These are phyloP conservation scores for Sapayoa aenigma DNA, from an alignment of 2,113 vertebrate species.

Conservation along the genomic window DNA sequence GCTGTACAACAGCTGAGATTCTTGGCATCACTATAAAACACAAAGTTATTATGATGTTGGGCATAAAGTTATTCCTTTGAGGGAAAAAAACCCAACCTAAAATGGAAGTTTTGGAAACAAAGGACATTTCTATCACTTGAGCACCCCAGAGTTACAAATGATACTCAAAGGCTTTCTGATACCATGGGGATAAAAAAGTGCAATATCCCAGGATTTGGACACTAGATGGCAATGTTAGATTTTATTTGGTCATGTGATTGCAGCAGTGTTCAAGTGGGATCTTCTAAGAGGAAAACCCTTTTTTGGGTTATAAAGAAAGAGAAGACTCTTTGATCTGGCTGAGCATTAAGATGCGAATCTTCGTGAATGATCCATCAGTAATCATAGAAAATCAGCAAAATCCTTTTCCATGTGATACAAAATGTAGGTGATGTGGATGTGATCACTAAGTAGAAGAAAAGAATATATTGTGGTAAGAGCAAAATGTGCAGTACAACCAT, in stretches of 20 bases:
- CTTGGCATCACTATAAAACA: not conserved
- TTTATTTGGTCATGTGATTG: constrained; percentile 61
- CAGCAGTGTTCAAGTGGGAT: not conserved
- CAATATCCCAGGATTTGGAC: not conserved
- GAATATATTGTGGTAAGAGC: not conserved
- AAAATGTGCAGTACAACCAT: not conserved
- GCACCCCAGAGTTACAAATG: not conserved
- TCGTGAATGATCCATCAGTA: not conserved
- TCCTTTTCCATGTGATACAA: not conserved
- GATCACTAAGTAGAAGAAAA: not conserved
- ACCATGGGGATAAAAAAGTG: not conserved
- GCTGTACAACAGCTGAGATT: not conserved
- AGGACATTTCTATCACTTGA: not conserved
- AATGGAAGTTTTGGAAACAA: not conserved
- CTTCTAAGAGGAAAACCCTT: not conserved
- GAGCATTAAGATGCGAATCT: not conserved
- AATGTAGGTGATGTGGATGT: not conserved
- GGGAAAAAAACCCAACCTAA: not conserved
- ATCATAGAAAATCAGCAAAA: not conserved
- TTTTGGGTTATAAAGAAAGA: not conserved
- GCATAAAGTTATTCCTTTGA: not conserved
- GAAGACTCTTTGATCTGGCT: not conserved
- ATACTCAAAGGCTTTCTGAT: not conserved
- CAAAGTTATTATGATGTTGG: not conserved
- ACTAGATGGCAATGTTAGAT: constrained; percentile 64